Conservation (phyloP, 2,797 vertebrate genomes). For the Sebastes goodei region DNA sequence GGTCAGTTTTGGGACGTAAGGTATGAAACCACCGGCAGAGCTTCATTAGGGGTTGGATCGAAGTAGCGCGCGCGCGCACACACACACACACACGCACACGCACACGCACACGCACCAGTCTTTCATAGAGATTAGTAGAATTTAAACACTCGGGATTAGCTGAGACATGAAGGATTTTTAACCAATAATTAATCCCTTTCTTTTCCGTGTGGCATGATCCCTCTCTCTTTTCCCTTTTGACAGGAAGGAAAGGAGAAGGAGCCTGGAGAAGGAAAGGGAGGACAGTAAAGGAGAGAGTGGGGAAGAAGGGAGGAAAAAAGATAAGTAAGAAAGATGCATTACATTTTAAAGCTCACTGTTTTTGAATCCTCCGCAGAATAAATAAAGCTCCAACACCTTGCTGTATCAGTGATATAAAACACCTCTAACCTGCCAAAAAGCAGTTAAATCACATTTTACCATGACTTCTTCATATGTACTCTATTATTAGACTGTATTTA, state of each 20-base stretch:
- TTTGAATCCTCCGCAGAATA: not conserved
- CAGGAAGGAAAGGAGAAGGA: not conserved
- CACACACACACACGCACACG: slow-evolving; percentile 5
- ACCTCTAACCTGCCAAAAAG: not conserved
- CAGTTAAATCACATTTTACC: not conserved
- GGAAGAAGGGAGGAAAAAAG: not conserved
- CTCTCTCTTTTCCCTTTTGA: slow-evolving; percentile 19
- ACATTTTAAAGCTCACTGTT: not conserved
- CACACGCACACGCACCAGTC: slow-evolving; percentile 3
- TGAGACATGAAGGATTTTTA: slow-evolving; percentile 61
- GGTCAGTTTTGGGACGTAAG: slow-evolving; percentile 56
- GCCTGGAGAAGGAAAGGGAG: not conserved
- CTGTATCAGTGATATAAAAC: not conserved
- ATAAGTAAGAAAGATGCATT: not conserved
- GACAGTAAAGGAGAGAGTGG: not conserved
- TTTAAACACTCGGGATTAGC: slow-evolving; percentile 70
- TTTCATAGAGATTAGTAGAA: slow-evolving; percentile 57
- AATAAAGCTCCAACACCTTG: not conserved
- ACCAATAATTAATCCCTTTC: slow-evolving; percentile 65
- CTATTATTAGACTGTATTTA: not conserved
- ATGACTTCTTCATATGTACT: not conserved
- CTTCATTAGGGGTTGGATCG: slow-evolving; percentile 28
- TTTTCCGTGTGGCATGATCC: slow-evolving; percentile 49
- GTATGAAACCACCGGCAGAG: slow-evolving; percentile 61
- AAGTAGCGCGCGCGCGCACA: not conserved